phyloP scores from a whole-genome alignment of 2,113 vertebrate genomes.

The Paradoxurus hermaphroditus region DNA sequence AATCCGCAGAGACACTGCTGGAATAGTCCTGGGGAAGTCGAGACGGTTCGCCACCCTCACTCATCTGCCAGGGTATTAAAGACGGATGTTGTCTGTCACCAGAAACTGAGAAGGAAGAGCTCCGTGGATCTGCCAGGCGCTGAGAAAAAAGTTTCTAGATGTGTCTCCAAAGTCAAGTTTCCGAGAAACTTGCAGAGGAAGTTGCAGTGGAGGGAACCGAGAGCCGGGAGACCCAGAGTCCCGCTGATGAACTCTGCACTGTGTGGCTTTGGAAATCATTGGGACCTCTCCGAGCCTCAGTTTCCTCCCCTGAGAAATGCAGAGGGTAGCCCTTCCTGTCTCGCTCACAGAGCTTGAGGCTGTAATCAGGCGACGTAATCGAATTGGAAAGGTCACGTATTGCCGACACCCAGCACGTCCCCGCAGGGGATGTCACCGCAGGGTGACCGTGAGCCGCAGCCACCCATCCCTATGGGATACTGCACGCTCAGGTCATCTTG shows the following conservation, averaged over 20 bases:
- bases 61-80: not conserved
- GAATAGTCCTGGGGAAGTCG: not conserved
- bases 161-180: not conserved
- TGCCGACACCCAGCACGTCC: not conserved
- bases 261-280: not conserved
- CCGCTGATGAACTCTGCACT: not conserved
- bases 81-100: not conserved
- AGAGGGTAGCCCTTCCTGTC: too few species aligned
- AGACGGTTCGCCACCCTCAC: not conserved
- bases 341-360: not conserved
- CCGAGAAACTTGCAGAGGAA: not conserved
- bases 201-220: not conserved
- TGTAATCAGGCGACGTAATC: not conserved
- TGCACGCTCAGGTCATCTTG: not conserved
- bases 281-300: not conserved
- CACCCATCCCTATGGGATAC: not conserved
- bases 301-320: not conserved
- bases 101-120: not conserved
- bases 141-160: not conserved
- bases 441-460: not conserved
- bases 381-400: not conserved
- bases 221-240: not conserved
- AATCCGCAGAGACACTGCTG: not conserved
- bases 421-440: not conserved
- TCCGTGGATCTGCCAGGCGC: not conserved